A percentile compares a stretch with the other conserved stretches of the same genome.
Evolutionary conservation across 2,113 vertebrate genomes (phyloP).

Genomic region (Vireo altiloquus): DNA sequence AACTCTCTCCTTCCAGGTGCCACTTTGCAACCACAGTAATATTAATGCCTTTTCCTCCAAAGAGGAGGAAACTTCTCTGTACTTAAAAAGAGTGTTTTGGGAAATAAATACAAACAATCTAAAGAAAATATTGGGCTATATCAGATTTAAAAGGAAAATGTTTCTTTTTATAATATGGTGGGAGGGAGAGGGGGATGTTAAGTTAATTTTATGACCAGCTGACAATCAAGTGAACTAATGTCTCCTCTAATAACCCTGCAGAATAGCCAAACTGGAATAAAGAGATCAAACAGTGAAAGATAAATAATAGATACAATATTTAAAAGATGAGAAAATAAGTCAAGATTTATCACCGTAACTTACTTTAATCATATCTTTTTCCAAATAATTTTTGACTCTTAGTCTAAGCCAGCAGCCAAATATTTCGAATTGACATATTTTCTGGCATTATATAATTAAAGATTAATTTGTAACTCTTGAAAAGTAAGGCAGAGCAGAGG

Average conservation of each 20-base stretch:
- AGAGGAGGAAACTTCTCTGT: background rate
- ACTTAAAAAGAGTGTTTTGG: background rate
- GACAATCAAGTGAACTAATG: background rate
- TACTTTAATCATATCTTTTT: background rate
- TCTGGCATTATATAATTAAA: background rate
- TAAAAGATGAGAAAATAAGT: background rate
- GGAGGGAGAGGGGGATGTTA: fast-evolving
- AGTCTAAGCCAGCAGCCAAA: background rate
- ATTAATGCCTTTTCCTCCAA: background rate
- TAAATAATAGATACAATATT: background rate
- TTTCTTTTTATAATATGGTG: background rate
- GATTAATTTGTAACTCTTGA: background rate
- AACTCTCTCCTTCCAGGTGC: background rate
- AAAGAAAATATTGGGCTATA: background rate
- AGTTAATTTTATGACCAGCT: background rate
- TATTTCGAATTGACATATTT: background rate
- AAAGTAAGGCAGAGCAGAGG: background rate
- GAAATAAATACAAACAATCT: background rate
- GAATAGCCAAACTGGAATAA: background rate
- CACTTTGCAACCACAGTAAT: background rate
- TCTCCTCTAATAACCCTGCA: background rate
- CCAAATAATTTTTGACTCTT: background rate
- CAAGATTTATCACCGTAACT: background rate
- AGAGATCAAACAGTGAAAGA: background rate
- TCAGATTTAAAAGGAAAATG: background rate